Evolutionary conservation across 1,140 invertebrate species (phyloP).

Genomic region (Megalopta genalis): DNA sequence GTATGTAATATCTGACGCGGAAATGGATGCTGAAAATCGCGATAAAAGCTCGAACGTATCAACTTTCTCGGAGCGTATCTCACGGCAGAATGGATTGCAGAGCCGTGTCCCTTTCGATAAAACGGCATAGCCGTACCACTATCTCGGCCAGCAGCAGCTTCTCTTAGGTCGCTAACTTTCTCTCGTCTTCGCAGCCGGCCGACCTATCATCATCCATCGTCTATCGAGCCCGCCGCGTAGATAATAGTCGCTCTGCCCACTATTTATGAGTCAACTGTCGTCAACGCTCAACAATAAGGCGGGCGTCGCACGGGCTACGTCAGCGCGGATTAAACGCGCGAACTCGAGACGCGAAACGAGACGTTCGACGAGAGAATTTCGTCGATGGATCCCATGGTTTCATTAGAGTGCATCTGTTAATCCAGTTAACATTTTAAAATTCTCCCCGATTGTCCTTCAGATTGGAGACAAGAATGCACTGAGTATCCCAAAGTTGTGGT

Average conservation of each 20-base stretch:
- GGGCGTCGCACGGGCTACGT: slow-evolving; percentile 38
- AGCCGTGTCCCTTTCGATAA: background rate
- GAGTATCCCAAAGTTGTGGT: too few species aligned
- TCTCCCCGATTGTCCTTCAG: too few species aligned
- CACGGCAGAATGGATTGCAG: background rate
- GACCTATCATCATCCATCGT: slow-evolving; percentile 60
- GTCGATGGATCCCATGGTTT: too few species aligned
- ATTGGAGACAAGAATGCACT: too few species aligned
- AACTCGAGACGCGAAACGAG: too few species aligned
- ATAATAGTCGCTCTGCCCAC: slow-evolving; percentile 61
- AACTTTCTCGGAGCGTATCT: slow-evolving; percentile 13
- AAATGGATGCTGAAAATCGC: slow-evolving; percentile 26
- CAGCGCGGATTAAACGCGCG: slow-evolving; percentile 22
- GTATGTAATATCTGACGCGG: background rate
- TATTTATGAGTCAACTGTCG: slow-evolving; percentile 61
- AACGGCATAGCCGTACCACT: background rate
- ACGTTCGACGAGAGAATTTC: too few species aligned
- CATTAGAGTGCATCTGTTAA: too few species aligned
- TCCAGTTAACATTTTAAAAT: too few species aligned
- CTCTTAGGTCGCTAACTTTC: slow-evolving; percentile 74
- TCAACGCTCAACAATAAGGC: slow-evolving; percentile 53
- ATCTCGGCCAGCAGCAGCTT: slow-evolving; percentile 18
- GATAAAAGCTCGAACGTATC: background rate
- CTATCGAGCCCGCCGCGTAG: slow-evolving; percentile 53
- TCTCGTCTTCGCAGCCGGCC: slow-evolving; percentile 71